Evolutionary conservation across 2,888 invertebrate genomes (phyloP).

Genomic region (Celastrina argiolus): DNA sequence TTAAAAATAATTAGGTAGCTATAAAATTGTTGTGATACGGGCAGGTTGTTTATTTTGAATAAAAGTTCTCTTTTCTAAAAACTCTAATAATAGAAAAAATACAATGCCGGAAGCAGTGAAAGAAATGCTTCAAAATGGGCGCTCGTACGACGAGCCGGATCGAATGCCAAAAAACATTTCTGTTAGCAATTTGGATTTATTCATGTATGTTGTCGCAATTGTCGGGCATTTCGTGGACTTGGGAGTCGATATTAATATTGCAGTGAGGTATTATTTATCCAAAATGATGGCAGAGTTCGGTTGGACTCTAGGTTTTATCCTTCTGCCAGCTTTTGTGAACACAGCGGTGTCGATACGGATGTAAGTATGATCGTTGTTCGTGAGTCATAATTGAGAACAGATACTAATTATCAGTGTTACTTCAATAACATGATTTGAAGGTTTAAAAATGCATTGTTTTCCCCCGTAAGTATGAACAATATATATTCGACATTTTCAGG

Average conservation of each 20-base stretch:
- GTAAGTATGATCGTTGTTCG: slow-evolving; percentile 63
- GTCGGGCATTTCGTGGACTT: slow-evolving; percentile 83
- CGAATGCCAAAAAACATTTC: slow-evolving; percentile 78
- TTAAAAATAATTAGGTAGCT: background rate
- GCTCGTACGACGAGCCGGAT: slow-evolving; percentile 76
- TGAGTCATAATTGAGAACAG: slow-evolving; percentile 5
- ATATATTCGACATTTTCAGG: slow-evolving; percentile 51
- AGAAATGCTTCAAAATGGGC: slow-evolving; percentile 55
- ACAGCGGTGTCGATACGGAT: slow-evolving; percentile 85
- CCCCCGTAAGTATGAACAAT: background rate
- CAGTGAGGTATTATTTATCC: slow-evolving; percentile 79
- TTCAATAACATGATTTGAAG: background rate
- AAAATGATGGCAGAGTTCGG: slow-evolving; percentile 79
- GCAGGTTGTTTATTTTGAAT: slow-evolving; percentile 11
- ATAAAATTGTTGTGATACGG: background rate
- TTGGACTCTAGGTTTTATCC: slow-evolving; percentile 83
- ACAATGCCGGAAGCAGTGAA: slow-evolving; percentile 55
- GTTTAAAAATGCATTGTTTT: background rate
- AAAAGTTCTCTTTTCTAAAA: background rate
- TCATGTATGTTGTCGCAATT: slow-evolving; percentile 82
- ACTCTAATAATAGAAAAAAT: background rate
- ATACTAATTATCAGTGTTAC: background rate
- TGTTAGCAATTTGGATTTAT: slow-evolving; percentile 79
- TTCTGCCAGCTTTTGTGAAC: slow-evolving; percentile 85
- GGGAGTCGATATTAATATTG: slow-evolving; percentile 83